Base-by-base conservation (phyloP, 37 sponge, comb jelly and placozoan species). In the Spongilla lacustris region DNA sequence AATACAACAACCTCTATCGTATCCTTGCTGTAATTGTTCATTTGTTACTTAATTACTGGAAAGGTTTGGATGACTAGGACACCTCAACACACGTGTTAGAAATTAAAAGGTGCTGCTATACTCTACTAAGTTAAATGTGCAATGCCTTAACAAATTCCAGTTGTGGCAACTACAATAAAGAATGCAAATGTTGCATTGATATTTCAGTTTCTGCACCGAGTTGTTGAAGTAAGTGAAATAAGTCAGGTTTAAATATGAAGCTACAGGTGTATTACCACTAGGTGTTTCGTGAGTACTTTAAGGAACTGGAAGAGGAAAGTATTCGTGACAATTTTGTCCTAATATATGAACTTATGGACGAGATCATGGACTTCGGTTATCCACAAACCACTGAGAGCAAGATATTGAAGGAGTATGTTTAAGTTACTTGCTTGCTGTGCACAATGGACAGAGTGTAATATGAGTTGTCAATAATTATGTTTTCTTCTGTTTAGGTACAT, bases 361-460 rank as follows among this genome's bases (percentile, higher is more conserved):
- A 98, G 83, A 50, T 98, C 26, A 96, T 98, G 96, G 99, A 98
- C 86, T 98, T 96, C 91, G 99, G 99, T 26, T 98, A 98, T 77
- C 99, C 99, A 23, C 99, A 98, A 75, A 96, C 97, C 25, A 98
- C 99, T 30, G 99, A 98, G 83, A 89, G 91, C 84, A 96, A 96
- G 87, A 94, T 98, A 4, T 84, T 98, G 17, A 91, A 96, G 79
- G 97, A 98, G 95, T 97, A 72, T 79, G 94, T 66, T 80, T 11
- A 80, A 41, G 6, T 41, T 41, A 41, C 6, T 41, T 41, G 3
- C 6, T 6, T 50, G n/a, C n/a, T n/a, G n/a, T n/a, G n/a, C n/a
- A n/a, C n/a, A n/a, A n/a, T n/a, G n/a, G n/a, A n/a, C n/a, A n/a
- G n/a, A n/a, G n/a, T n/a, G n/a, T n/a, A n/a, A n/a, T n/a, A n/a